Percentiles rank a stretch among this genome's conserved stretches.
Conservation (phyloP, 2,797 vertebrate species). For the Molossus alvarezi region DNA sequence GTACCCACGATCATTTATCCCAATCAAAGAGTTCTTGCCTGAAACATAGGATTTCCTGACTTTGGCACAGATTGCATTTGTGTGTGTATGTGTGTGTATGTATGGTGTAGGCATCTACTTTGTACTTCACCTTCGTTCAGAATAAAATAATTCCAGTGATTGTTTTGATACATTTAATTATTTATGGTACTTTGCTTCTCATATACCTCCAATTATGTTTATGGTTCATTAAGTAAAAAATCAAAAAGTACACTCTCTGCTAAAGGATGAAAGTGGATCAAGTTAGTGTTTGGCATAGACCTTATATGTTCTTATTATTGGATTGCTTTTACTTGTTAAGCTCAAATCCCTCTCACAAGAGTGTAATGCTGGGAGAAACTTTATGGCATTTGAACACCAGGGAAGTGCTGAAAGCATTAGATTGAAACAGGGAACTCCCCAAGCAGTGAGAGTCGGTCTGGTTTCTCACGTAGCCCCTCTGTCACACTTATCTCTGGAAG, state of each 20-base stretch:
- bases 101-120: background rate
- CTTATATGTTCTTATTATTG: background rate
- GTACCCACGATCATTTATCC: background rate
- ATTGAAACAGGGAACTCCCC: conserved; percentile 56
- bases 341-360: background rate
- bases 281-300: background rate
- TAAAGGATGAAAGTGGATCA: background rate
- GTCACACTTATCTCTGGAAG: conserved; percentile 55
- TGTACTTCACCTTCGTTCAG: conserved; percentile 32
- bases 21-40: background rate
- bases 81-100: background rate
- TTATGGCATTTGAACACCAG: conserved; percentile 19
- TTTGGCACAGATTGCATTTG: background rate
- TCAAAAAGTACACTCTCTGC: background rate
- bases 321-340: conserved; percentile 42
- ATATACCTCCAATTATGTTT: background rate
- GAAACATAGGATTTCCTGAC: background rate
- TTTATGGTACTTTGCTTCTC: conserved; percentile 47
- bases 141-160: background rate
- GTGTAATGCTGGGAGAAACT: background rate
- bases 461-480: conserved; percentile 1
- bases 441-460: background rate
- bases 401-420: conserved; percentile 61
- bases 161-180: background rate
- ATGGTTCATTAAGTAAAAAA: conserved; percentile 43